phyloP scores from a whole-genome alignment of 2,113 vertebrate species.

The Tauraco erythrolophus region DNA sequence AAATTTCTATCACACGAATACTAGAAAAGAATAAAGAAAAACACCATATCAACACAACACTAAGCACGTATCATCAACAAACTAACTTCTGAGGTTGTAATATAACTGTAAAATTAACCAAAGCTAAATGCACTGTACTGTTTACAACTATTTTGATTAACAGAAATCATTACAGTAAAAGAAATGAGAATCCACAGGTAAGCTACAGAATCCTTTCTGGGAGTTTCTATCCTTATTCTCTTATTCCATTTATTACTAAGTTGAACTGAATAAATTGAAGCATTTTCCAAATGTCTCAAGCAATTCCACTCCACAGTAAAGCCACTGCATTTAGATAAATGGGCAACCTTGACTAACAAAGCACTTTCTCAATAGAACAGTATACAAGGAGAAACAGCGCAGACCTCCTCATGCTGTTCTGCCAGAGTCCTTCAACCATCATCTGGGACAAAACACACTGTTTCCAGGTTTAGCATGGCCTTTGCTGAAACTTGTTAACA shows the following conservation, averaged over 20 bases:
- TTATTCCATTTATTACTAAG: not conserved
- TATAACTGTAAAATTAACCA: not conserved
- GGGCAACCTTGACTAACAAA: not conserved
- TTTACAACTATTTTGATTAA: slow-evolving; percentile 1
- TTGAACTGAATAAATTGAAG: not conserved
- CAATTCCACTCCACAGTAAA: not conserved
- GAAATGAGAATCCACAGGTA: not conserved
- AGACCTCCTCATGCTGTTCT: not conserved
- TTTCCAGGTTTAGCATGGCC: not conserved
- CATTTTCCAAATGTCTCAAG: not conserved
- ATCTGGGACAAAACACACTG: not conserved
- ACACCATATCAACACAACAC: not conserved
- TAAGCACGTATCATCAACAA: not conserved
- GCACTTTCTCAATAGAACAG: not conserved
- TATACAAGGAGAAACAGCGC: not conserved
- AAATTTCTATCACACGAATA: not conserved
- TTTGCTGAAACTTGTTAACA: not conserved
- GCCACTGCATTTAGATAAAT: not conserved
- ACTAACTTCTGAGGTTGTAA: not conserved
- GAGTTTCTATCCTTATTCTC: not conserved
- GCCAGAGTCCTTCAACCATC: not conserved
- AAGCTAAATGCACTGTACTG: not conserved
- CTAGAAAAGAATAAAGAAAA: not conserved
- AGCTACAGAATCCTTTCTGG: not conserved
- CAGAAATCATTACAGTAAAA: not conserved